Conservation (phyloP, 2,888 invertebrate species). For the Morpho achilles region DNA sequence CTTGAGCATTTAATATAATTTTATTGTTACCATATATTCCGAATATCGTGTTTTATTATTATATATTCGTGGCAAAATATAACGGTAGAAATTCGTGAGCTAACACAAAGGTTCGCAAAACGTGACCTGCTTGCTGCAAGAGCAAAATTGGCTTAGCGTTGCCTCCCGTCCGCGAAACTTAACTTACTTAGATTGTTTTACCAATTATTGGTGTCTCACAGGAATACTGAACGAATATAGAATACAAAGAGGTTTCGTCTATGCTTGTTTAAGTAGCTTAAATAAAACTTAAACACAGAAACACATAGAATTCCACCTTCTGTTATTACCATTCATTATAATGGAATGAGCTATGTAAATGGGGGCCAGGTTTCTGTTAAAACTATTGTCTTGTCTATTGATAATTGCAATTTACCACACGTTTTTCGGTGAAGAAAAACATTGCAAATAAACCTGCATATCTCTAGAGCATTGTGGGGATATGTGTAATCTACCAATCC, state of each 20-base stretch:
- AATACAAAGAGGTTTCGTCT: background rate
- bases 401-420: too few species aligned
- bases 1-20: too few species aligned
- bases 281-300: background rate
- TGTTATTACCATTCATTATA: background rate
- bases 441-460: too few species aligned
- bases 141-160: constrained; percentile 41
- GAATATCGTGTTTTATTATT: background rate
- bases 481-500: too few species aligned
- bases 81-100: constrained; percentile 40
- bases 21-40: too few species aligned
- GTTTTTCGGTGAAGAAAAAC: too few species aligned
- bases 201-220: constrained; percentile 37
- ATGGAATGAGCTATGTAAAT: background rate
- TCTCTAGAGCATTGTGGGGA: too few species aligned
- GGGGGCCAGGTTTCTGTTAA: too few species aligned
- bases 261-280: too few species aligned
- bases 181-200: constrained; percentile 45
- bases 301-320: background rate
- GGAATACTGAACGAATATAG: background rate
- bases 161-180: constrained; percentile 37
- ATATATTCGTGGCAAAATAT: constrained; percentile 31
- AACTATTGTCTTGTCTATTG: too few species aligned
- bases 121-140: constrained; percentile 49
- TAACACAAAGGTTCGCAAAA: constrained; percentile 39